These are phyloP conservation scores for Gymnobelideus leadbeateri DNA, from an alignment of 2,113 vertebrate genomes.

Conservation along the genomic window DNA sequence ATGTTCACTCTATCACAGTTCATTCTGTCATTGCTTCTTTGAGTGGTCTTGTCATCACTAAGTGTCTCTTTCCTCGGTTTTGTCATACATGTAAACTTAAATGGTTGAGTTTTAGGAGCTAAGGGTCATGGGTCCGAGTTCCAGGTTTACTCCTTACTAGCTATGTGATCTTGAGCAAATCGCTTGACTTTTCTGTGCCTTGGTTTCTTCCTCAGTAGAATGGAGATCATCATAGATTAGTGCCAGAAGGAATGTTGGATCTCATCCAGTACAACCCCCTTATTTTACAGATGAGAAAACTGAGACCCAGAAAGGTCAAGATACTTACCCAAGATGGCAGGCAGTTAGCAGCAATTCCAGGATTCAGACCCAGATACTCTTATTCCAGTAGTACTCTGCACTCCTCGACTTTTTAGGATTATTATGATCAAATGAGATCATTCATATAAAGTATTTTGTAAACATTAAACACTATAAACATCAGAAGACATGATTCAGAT, in stretches of 20 bases:
- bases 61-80: not conserved
- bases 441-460: not conserved
- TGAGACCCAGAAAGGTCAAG: not conserved
- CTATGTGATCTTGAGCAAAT: not conserved
- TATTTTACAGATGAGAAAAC: not conserved
- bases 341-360: not conserved
- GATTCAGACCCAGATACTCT: not conserved
- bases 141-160: not conserved
- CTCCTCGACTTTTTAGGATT: constrained; percentile 27
- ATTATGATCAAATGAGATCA: not conserved
- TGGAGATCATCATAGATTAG: not conserved
- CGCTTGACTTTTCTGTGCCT: not conserved
- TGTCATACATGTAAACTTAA: not conserved
- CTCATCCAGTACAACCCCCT: not conserved
- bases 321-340: not conserved
- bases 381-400: fast-evolving
- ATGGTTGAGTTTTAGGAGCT: not conserved
- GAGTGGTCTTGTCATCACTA: not conserved
- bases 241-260: not conserved
- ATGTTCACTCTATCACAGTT: not conserved
- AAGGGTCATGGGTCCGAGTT: not conserved
- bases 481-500: not conserved
- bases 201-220: not conserved
- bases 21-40: too few relatives aligned
- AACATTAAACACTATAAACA: not conserved